Evolutionary conservation across 1,140 invertebrate species (phyloP), one percentile per base, ranked within the genome.

Genomic region (Sitophilus oryzae): DNA sequence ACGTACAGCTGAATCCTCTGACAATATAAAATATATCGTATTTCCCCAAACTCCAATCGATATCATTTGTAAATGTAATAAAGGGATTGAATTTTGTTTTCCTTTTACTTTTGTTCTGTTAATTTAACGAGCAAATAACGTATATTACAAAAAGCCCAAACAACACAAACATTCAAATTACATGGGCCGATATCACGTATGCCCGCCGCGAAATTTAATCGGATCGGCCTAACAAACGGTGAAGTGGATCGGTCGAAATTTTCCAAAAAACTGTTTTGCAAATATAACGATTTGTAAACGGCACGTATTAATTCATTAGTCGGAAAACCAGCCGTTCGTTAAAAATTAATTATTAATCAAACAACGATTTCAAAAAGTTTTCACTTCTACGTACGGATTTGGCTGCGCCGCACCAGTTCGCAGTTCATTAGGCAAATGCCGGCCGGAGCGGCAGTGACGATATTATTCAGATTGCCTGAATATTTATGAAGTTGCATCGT

Each of bases 401-500:
- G n/a, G n/a, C n/a, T n/a, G n/a, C n/a, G n/a, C n/a, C 49, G 49
- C 49, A 58, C 58, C 52, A 47, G 51, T 43, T 56, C 49, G 46
- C 43, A 49, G 50, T 64, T 64, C 62, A 64, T 64, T 64, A 64
- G 62, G 48, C 58, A 60, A 62, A 62, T 62, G 62, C 56, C 57
- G 56, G 25, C n/a, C n/a, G n/a, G n/a, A n/a, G n/a, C n/a, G 60
- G 50, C 60, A 43, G 52, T 57, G 54, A 64, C 60, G 54, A 55
- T 62, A 60, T 60, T 59, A 62, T 64, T 62, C 52, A 43, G 49
- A 58, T 62, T 62, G 41, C 22, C 42, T 62, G 62, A 64, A 64
- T 64, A 66, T 66, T 66, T 64, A 64, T 63, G 57, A 63, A 60
- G 64, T 55, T 53, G 54, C 46, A 61, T 54, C 41, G 59, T 60